phyloP scores from a whole-genome alignment of 2,797 vertebrate genomes.

The Cyprinodon diabolis region DNA sequence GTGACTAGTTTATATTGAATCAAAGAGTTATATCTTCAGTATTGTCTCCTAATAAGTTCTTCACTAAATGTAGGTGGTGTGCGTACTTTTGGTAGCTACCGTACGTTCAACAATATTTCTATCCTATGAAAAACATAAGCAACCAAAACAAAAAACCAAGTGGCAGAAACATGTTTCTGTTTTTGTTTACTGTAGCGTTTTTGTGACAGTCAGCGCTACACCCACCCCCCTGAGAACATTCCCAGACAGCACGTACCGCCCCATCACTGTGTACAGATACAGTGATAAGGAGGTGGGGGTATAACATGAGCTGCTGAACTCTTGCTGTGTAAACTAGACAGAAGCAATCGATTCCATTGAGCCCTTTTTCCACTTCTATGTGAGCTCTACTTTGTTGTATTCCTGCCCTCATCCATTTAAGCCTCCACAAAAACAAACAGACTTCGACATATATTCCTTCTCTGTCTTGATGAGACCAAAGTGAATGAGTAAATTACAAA shows the following conservation, averaged over 20 bases:
- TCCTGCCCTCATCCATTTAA: neutral
- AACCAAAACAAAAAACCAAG: neutral
- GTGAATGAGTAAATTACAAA: neutral
- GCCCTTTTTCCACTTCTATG: neutral
- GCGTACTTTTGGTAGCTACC: too few relatives aligned
- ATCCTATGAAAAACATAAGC: neutral
- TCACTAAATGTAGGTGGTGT: too few relatives aligned
- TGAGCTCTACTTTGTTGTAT: neutral
- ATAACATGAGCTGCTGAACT: neutral
- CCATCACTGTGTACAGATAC: constrained; percentile 38
- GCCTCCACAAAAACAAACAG: neutral
- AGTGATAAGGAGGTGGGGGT: constrained; percentile 35
- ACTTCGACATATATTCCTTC: neutral
- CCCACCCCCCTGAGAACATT: constrained; percentile 43
- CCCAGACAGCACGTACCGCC: constrained; percentile 57
- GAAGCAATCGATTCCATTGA: constrained; percentile 6
- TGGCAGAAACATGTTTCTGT: constrained; percentile 13
- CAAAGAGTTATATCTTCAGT: too few relatives aligned
- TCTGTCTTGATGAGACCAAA: neutral
- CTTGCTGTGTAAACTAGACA: constrained; percentile 14
- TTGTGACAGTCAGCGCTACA: constrained; percentile 12
- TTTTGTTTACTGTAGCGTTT: constrained; percentile 32
- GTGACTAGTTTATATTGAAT: too few relatives aligned
- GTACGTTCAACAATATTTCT: neutral
- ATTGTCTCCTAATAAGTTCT: too few relatives aligned